Evolutionary conservation across 2,113 vertebrate species (phyloP).

Genomic region (Sylvicapra grimmia): DNA sequence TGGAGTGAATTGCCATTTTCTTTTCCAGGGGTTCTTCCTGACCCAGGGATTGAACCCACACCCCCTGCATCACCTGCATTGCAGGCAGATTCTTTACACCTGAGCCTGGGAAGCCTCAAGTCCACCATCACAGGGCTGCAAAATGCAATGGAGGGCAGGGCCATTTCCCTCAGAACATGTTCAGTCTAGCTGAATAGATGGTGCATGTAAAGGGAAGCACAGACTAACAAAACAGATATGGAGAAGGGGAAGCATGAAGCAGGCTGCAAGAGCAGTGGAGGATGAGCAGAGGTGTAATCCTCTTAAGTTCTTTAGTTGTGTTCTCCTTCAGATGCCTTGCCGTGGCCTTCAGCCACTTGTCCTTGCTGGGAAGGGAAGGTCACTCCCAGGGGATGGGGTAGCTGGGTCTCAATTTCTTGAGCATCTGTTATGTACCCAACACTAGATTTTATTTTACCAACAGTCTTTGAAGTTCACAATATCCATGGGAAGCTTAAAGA

Average conservation of each 20-base stretch:
- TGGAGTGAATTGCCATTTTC: background rate
- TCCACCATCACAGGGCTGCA: background rate
- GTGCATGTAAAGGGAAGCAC: fast-evolving
- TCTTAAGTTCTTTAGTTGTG: background rate
- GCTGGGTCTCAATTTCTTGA: background rate
- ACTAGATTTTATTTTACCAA: background rate
- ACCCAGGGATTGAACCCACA: background rate
- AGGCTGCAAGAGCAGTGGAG: background rate
- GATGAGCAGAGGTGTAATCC: background rate
- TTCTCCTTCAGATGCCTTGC: background rate
- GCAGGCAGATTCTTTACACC: background rate
- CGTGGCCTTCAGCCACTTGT: background rate
- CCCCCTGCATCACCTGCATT: background rate
- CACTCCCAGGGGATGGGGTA: fast-evolving
- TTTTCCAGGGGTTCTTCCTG: background rate
- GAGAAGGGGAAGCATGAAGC: background rate
- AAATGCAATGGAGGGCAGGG: fast-evolving
- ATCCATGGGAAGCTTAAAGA: background rate
- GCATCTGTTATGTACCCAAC: background rate
- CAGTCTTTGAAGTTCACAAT: background rate
- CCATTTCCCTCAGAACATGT: background rate
- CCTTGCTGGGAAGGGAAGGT: background rate
- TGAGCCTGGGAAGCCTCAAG: background rate
- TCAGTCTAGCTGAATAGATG: background rate
- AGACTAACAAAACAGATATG: no score